These are phyloP conservation scores for Lacerta agilis DNA, from an alignment of 2,797 vertebrate species.

Conservation along the genomic window DNA sequence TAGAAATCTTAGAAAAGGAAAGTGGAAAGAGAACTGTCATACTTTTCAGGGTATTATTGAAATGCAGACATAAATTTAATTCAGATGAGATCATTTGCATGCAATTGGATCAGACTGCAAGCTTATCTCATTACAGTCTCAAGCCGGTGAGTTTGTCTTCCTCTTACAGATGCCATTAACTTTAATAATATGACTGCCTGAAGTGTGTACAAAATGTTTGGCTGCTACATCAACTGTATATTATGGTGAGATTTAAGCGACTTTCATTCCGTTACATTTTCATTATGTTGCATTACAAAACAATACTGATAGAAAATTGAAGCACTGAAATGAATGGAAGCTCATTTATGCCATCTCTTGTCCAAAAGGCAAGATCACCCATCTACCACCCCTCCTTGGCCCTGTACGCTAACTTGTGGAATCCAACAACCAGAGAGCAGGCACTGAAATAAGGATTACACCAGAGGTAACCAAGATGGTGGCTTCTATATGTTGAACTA, in stretches of 20 bases:
- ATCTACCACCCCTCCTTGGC: neutral
- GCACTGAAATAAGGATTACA: no score
- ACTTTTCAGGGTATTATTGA: conserved; percentile 60
- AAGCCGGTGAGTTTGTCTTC: conserved; percentile 57
- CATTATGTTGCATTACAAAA: conserved; percentile 45
- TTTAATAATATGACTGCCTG: conserved; percentile 67
- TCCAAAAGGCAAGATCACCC: neutral
- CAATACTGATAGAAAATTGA: neutral
- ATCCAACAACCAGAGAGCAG: neutral
- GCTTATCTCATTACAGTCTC: conserved; percentile 69
- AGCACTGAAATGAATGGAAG: neutral
- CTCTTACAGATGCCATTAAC: conserved; percentile 60
- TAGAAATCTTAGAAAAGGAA: conserved; percentile 39
- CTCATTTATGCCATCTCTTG: neutral
- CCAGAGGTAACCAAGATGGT: no score
- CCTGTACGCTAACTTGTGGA: neutral
- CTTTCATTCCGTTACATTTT: conserved; percentile 45
- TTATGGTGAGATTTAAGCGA: conserved; percentile 60
- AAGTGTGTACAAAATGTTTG: conserved; percentile 61
- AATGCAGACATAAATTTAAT: conserved; percentile 66
- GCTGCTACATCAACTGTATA: conserved; percentile 39
- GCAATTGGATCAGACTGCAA: conserved; percentile 54
- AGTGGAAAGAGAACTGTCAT: conserved; percentile 40
- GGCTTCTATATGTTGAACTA: no score
- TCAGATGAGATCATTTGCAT: conserved; percentile 74